Conservation (phyloP, 35 echinoderm and acorn worm species). For the Lytechinus pictus region DNA sequence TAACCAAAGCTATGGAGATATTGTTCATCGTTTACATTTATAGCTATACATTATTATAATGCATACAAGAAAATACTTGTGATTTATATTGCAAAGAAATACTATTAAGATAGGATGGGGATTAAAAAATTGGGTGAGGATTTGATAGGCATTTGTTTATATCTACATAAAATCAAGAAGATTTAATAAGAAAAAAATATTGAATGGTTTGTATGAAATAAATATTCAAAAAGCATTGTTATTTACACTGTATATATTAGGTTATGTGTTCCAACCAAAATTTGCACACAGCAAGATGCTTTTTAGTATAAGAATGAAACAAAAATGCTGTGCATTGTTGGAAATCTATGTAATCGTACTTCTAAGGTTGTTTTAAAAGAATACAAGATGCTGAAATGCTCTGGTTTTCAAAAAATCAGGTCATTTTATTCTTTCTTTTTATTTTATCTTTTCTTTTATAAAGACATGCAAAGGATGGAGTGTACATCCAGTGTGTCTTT, state of each 20-base stretch:
- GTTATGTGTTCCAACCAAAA: slow-evolving; percentile 56
- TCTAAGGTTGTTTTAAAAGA: slow-evolving; percentile 42
- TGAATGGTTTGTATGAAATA: slow-evolving; percentile 55
- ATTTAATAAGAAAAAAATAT: slow-evolving; percentile 31
- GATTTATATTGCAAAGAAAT: slow-evolving; percentile 43
- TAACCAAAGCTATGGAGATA: slow-evolving; percentile 50
- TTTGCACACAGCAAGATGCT: slow-evolving; percentile 50
- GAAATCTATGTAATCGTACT: slow-evolving; percentile 41
- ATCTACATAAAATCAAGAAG: slow-evolving; percentile 7
- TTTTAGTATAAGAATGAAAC: slow-evolving; percentile 49
- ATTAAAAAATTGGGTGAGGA: not conserved
- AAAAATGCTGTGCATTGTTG: slow-evolving; percentile 57
- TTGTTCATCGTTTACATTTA: slow-evolving; percentile 48
- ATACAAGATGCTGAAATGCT: slow-evolving; percentile 20
- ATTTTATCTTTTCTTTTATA: slow-evolving; percentile 17
- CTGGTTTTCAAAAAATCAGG: slow-evolving; percentile 44
- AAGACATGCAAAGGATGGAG: slow-evolving; percentile 47
- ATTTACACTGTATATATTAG: slow-evolving; percentile 58
- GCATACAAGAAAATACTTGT: slow-evolving; percentile 22
- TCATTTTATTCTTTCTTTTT: slow-evolving; percentile 40
- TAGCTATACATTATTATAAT: slow-evolving; percentile 32
- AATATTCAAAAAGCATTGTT: slow-evolving; percentile 52
- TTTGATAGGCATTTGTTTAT: slow-evolving; percentile 48
- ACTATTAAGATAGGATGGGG: slow-evolving; percentile 5
- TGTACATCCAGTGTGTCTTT: slow-evolving; percentile 43